Base-by-base conservation (phyloP, 2,888 invertebrate genomes). In the Trissonchulus sp. region DNA sequence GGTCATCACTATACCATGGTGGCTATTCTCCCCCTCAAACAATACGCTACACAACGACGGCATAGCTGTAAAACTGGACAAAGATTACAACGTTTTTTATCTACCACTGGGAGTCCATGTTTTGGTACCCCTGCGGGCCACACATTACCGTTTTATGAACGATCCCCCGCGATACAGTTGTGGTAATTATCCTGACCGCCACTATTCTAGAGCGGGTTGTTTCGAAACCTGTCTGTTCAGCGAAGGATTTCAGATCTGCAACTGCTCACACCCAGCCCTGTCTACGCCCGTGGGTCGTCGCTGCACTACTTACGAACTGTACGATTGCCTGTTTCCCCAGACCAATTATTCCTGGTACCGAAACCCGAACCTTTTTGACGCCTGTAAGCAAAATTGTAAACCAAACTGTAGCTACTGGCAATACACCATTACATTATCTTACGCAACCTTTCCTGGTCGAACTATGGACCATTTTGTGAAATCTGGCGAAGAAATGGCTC, bases 191-290 rank as follows among this genome's bases (percentile, higher is more conserved):
- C 48, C 23, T 15, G 48, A 48, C 23, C 8, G 23, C 8, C 8
- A 23, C 48, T 48, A 48, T 48, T 48, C 48, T 48, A 8, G 48
- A 23, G 48, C 23, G 8, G 48, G 8, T 23, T 48, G 48, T 48
- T 48, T 48, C 23, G 48, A 48, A 23, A 48, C 48, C 48, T 48
- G 48, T 23, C 48, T 48, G 8, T 48, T 48, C 48, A 8, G 23
- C 8, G 48, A 48, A 48, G 48, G 48, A 15, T 48, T 48, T 48
- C 8, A 48, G 23, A 23, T 23, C 48, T 48, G 48, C 48, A 48
- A 48, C 65, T 63, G 65, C n/a, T 63, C n/a, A 30, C 65, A 63
- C 30, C 65, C 31, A 3, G 31, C n/a, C 65, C 65, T 63, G 15
- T 63, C n/a, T 63, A 18, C 30, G 15, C 65, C 31, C 15, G 30